Base-by-base conservation (phyloP, 2,888 invertebrate genomes). In the Cecidostiba fungosa region DNA sequence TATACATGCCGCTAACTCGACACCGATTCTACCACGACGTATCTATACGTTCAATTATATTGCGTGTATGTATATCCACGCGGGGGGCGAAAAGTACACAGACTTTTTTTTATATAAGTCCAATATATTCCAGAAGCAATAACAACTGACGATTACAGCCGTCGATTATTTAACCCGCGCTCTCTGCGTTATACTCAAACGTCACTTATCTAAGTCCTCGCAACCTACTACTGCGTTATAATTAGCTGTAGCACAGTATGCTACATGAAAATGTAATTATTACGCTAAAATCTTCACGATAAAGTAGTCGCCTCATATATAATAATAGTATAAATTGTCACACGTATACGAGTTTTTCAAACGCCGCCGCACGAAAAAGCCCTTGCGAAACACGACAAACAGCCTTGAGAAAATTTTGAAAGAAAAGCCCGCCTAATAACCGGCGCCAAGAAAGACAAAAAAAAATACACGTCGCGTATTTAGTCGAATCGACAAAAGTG, bases 401-500 rank as follows among this genome's bases (percentile, higher is more conserved):
- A 59, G 47, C 83, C 77, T 84, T 84, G 83, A 50, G 29, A 29
- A 29, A 84, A 69, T 79, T 78, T 79, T 66, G 78, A 74, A 84
- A 78, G 84, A 84, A 84, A 79, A 74, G 19, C 78, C 66, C 72
- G 70, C 29, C 72, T 5, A 43, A 72, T 43, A 59, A 72, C 50
- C 72, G 36, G 43, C 50, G 54, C 14, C 32, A 26, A 47, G 23
- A 72, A 59, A n/a, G 8, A 26, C 23, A 47, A 12, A n/a, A 19
- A 26, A 36, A 66, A 12, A 1, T 29, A 66, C 26, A 1, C 70
- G 36, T 39, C 23, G 39, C 47, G 29, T 0, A 77, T 85, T 81
- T 82, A 77, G 81, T 85, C 73, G 77, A 85, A 66, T 85, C 72
- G 73, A 76, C 85, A 77, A 81, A 77, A 81, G 80, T 23, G 76